Percentiles rank a stretch among this genome's conserved stretches.
These are phyloP conservation scores for Stenolophus ochropezus DNA, from an alignment of 2,888 invertebrate species.

Conservation along the genomic window DNA sequence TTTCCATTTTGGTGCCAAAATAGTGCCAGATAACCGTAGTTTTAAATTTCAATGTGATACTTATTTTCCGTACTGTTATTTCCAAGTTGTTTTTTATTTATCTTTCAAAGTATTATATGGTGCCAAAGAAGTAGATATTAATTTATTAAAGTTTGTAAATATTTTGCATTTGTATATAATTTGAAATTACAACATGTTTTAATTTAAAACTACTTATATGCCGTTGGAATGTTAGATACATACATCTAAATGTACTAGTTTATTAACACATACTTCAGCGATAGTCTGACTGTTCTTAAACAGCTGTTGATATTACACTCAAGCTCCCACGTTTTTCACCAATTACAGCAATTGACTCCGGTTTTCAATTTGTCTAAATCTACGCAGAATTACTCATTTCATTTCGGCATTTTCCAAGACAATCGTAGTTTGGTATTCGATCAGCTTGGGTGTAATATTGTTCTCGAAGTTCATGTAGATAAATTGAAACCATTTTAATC, in stretches of 20 bases:
- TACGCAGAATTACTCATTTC: constrained; percentile 18
- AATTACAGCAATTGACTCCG: constrained; percentile 27
- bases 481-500: constrained; percentile 55
- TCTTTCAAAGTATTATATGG: not conserved
- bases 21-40: constrained; percentile 46
- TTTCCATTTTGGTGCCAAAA: constrained; percentile 5
- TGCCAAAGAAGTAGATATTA: not conserved
- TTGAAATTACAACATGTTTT: constrained; percentile 44
- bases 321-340: constrained; percentile 46
- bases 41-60: constrained; percentile 39
- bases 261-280: constrained; percentile 50
- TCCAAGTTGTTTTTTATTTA: not conserved
- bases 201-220: constrained; percentile 53
- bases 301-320: constrained; percentile 44
- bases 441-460: constrained; percentile 44
- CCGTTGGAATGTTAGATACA: constrained; percentile 54
- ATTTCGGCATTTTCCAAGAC: constrained; percentile 48
- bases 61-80: not conserved
- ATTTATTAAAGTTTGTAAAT: not conserved
- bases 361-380: constrained; percentile 34
- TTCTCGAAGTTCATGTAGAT: constrained; percentile 49
- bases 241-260: constrained; percentile 59
- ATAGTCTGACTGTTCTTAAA: constrained; percentile 51
- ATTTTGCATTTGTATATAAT: not conserved
- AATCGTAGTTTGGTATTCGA: constrained; percentile 47